A percentile compares a stretch with the other conserved stretches of the same genome.
These are phyloP conservation scores for Spermophilus dauricus DNA, from an alignment of 2,113 vertebrate species.

Conservation along the genomic window DNA sequence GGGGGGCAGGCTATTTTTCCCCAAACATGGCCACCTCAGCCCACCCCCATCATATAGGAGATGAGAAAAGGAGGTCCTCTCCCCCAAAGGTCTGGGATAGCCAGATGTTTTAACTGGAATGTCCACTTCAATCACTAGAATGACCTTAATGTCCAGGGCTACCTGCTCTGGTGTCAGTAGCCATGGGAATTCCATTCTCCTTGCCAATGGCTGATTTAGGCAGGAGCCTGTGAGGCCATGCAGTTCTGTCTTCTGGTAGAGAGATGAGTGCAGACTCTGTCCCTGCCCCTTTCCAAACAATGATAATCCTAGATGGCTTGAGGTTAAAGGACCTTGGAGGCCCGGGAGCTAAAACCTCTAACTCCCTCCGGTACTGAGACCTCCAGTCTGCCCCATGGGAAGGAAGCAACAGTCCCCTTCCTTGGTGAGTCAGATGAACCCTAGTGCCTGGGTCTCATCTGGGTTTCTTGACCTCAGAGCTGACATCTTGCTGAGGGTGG, in stretches of 20 bases:
- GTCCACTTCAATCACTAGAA: fast-evolving
- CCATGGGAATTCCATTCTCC: background rate
- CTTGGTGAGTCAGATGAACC: background rate
- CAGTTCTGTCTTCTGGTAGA: background rate
- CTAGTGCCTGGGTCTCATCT: background rate
- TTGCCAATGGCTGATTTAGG: no score
- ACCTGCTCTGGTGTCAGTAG: fast-evolving
- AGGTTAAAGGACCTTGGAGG: background rate
- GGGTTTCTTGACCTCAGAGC: background rate
- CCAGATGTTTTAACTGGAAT: fast-evolving
- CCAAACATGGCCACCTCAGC: no score
- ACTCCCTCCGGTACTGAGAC: background rate
- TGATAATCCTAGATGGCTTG: no score
- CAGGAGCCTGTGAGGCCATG: fast-evolving
- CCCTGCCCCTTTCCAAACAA: no score
- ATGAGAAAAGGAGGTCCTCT: background rate
- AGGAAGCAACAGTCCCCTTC: background rate
- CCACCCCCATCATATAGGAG: background rate
- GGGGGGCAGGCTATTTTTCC: background rate
- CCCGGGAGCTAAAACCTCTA: background rate
- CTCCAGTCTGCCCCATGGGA: background rate
- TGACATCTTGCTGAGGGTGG: no score
- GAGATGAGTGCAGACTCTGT: no score
- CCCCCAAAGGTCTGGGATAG: background rate
- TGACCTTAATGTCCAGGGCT: fast-evolving